Conservation (phyloP, 2,888 invertebrate species). For the Nemurella pictetii region DNA sequence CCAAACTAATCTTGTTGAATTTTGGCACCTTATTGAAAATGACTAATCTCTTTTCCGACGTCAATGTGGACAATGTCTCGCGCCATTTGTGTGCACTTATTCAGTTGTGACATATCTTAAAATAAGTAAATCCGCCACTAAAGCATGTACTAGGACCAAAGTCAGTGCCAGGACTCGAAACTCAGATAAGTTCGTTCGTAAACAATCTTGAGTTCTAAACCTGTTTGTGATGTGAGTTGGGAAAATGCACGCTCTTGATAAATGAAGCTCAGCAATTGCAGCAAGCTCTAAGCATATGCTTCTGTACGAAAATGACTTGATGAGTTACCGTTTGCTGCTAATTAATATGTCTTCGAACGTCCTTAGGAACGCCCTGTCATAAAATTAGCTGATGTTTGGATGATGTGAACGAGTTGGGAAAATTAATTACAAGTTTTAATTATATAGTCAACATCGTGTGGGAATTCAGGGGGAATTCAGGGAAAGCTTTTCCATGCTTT, state of each 20-base stretch:
- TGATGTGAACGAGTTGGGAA: not conserved
- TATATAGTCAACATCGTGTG: no score
- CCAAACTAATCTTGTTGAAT: not conserved
- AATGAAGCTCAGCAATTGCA: not conserved
- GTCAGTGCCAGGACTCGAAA: not conserved
- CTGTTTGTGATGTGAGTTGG: not conserved
- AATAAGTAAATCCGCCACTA: constrained; percentile 1
- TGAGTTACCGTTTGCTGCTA: not conserved
- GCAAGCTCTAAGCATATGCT: no score
- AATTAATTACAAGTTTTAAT: not conserved
- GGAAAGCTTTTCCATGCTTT: no score
- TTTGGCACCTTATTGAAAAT: not conserved
- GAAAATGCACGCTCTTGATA: not conserved
- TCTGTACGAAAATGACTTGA: not conserved
- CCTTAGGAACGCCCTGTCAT: not conserved
- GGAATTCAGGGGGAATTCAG: no score
- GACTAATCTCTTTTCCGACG: not conserved
- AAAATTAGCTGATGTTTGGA: not conserved
- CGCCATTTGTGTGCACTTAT: not conserved
- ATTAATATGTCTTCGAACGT: not conserved
- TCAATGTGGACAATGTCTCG: not conserved
- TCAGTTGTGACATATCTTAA: constrained; percentile 22
- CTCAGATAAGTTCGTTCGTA: constrained; percentile 11
- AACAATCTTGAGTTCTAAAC: not conserved
- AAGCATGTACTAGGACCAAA: not conserved